A percentile compares a stretch with the other conserved stretches of the same genome.
Evolutionary conservation across 1,140 invertebrate genomes (phyloP).

Genomic region (Chrysoperla carnea): DNA sequence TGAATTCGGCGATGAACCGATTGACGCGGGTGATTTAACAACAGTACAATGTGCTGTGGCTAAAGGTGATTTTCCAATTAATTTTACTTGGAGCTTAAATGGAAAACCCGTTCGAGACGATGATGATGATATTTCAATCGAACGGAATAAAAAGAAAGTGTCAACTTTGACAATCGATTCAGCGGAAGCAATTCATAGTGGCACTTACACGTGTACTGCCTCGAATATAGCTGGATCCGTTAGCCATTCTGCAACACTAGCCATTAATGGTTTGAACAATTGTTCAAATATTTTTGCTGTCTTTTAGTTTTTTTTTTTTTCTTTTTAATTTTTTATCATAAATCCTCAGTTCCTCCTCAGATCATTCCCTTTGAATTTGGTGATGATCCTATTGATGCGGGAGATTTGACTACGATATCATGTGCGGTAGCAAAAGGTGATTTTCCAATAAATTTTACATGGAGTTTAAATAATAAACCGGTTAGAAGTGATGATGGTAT

Average conservation of each 20-base stretch:
- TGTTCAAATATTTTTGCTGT: not conserved
- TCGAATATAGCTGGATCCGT: constrained; percentile 52
- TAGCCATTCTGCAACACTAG: constrained; percentile 20
- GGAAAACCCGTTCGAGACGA: constrained; percentile 35
- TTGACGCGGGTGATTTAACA: constrained; percentile 60
- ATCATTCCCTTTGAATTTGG: constrained; percentile 30
- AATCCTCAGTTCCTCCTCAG: constrained; percentile 25
- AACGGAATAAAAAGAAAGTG: constrained; percentile 54
- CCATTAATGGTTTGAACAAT: constrained; percentile 5
- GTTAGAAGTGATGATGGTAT: constrained; percentile 14
- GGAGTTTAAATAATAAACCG: constrained; percentile 32
- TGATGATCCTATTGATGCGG: constrained; percentile 28
- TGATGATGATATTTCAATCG: constrained; percentile 49
- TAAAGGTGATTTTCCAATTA: constrained; percentile 57
- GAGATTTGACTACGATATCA: constrained; percentile 28
- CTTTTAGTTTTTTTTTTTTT: not conserved
- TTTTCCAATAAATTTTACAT: constrained; percentile 38
- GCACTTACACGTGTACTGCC: constrained; percentile 65
- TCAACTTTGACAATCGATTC: constrained; percentile 62
- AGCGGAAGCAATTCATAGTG: constrained; percentile 54
- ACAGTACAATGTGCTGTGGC: constrained; percentile 58
- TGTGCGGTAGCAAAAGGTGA: constrained; percentile 45
- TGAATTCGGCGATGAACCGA: constrained; percentile 53
- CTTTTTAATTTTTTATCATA: constrained; percentile 15
- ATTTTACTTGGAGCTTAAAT: constrained; percentile 62